Conservation (phyloP, 2,888 invertebrate genomes). For the Pyrochroa serraticornis region DNA sequence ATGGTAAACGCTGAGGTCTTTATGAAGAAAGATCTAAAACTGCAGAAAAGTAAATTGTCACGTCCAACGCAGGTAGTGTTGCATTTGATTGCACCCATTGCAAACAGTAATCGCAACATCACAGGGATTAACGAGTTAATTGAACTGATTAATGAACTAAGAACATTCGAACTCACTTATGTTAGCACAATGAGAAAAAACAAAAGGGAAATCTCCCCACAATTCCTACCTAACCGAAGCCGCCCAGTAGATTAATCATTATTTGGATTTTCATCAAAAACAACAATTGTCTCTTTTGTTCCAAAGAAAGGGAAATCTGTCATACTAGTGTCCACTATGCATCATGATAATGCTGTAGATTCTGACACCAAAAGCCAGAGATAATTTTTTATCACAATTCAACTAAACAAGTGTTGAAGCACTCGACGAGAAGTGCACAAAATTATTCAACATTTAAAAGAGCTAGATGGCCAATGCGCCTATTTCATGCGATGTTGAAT, state of each 20-base stretch:
- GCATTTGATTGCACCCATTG: constrained; percentile 28
- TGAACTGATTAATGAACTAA: constrained; percentile 29
- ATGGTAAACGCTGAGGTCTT: not conserved
- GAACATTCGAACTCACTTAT: constrained; percentile 32
- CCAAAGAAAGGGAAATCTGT: constrained; percentile 37
- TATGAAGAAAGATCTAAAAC: not conserved
- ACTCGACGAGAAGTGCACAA: constrained; percentile 39
- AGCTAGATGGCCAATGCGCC: no score
- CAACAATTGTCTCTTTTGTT: constrained; percentile 34
- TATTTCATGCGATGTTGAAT: no score
- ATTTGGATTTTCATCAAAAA: constrained; percentile 37
- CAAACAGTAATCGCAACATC: constrained; percentile 36
- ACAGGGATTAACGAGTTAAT: constrained; percentile 39
- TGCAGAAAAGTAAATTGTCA: constrained; percentile 1
- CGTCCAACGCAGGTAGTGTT: constrained; percentile 26
- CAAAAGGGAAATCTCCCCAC: constrained; percentile 40
- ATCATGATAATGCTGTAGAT: constrained; percentile 29
- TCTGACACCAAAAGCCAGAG: constrained; percentile 33
- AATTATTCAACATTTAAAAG: constrained; percentile 34
- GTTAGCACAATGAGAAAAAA: constrained; percentile 43
- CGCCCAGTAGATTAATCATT: constrained; percentile 24
- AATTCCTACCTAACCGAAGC: constrained; percentile 38
- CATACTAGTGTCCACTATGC: constrained; percentile 36
- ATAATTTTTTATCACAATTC: constrained; percentile 39
- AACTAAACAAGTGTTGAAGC: constrained; percentile 38